These are phyloP conservation scores for Pelochelys cantorii DNA, from an alignment of 2,797 vertebrate genomes.

Conservation along the genomic window DNA sequence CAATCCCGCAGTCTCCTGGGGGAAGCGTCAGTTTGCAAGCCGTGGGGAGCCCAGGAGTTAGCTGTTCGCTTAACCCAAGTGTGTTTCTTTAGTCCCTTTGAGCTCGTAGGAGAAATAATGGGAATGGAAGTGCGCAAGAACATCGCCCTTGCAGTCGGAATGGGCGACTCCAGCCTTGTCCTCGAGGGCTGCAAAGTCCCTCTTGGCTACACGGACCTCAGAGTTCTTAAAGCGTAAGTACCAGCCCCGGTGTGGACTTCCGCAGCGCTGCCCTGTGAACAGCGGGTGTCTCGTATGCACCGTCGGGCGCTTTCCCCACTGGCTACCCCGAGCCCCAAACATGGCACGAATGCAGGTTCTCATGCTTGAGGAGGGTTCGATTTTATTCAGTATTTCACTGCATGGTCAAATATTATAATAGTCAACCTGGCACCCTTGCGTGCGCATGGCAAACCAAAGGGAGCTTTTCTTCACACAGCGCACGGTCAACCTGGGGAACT, in stretches of 20 bases:
- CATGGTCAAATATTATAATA: neutral
- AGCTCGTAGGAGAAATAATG: neutral
- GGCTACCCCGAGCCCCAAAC: too few relatives aligned
- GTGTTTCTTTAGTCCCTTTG: neutral
- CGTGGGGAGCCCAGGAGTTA: neutral
- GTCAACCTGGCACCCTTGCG: neutral
- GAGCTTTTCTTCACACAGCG: too few relatives aligned
- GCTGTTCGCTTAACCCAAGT: neutral
- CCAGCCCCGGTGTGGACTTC: neutral
- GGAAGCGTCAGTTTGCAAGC: neutral
- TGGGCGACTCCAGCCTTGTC: slow-evolving; percentile 1
- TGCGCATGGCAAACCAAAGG: neutral
- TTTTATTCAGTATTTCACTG: neutral
- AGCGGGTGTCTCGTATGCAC: neutral
- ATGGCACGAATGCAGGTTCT: neutral
- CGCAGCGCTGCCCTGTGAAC: neutral
- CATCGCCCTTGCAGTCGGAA: neutral
- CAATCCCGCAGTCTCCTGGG: too few relatives aligned
- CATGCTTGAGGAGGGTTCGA: neutral
- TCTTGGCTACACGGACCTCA: neutral
- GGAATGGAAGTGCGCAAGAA: slow-evolving; percentile 38
- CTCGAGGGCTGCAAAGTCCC: slow-evolving; percentile 8
- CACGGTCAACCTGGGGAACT: too few relatives aligned
- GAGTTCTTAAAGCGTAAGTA: slow-evolving; percentile 30
- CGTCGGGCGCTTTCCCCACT: neutral